Evolutionary conservation across 1,140 invertebrate species (phyloP), one percentile per base, ranked within the genome.

Genomic region (Nilaparvata lugens): DNA sequence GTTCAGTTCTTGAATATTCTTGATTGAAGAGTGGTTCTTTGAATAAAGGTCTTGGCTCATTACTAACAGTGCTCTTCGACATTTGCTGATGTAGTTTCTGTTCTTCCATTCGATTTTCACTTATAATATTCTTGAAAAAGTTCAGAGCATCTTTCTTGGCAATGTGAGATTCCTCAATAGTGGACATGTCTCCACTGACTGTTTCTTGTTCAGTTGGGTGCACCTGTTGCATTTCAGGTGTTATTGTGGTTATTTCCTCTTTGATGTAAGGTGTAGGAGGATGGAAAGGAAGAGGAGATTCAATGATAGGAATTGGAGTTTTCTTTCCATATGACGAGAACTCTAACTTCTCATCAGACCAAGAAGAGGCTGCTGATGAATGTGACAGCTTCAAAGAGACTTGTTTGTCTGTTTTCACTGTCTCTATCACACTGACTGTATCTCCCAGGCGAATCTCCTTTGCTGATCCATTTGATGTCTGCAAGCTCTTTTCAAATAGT

Each of bases 51-150:
- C 24, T 24, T 28, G 40, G 19, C 23, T 59, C 43, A 16, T 43
- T n/a, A 43, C 23, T 38, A 24, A 42, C 42, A 19, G 38, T 24
- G 38, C 48, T 62, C 18, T 59, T 62, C 43, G 42, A 4, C 31
- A 35, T 35, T 35, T 35, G 31, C 31, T 35, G 31, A 35, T 35
- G 7, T 18, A 60, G 31, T 51, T 65, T 58, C 48, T 61, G 52
- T 62, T 56, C 52, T 52, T 62, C 61, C 24, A 56, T 56, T 59
- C 75, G 72, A 23, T 69, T 71, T 25, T 78, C 76, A 62, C 75
- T 77, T 0, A 74, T 79, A 67, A 77, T 81, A 35, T 75, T 74
- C 65, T 82, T 81, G 62, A 83, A 83, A 64, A 81, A 83, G 53
- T 76, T 80, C 6, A 82, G 70, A 2, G 81, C 78, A 63, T 75